phyloP scores from a whole-genome alignment of 2,888 invertebrate genomes.

The Diarsia mendica region DNA sequence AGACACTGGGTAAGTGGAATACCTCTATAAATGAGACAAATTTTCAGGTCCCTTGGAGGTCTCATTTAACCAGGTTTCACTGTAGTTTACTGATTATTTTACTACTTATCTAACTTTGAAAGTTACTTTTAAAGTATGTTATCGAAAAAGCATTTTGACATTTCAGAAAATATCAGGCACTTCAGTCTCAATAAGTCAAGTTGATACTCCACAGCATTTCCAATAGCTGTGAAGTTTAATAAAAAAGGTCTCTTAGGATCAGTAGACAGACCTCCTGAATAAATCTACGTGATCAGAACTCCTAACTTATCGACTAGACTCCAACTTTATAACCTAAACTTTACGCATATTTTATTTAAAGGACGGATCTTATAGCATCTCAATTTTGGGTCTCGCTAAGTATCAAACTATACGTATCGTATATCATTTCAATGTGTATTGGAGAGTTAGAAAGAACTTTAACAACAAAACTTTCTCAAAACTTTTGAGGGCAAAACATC shows the following conservation, averaged over 20 bases:
- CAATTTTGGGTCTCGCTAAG: background rate
- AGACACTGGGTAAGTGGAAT: too few species aligned
- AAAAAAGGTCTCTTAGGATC: conserved; percentile 8
- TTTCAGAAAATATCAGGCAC: background rate
- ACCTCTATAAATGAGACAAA: too few species aligned
- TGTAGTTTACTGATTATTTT: too few species aligned
- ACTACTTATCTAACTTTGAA: background rate
- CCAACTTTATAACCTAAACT: conserved; percentile 33
- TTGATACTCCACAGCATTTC: background rate
- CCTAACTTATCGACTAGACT: conserved; percentile 37
- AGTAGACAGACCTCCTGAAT: conserved; percentile 7
- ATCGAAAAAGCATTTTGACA: background rate
- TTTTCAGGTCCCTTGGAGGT: too few species aligned
- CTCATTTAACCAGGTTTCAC: too few species aligned
- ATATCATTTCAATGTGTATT: too few species aligned
- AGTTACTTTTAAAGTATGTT: background rate
- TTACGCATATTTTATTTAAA: conserved; percentile 26
- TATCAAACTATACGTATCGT: background rate
- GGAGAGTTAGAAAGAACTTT: background rate
- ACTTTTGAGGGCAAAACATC: background rate
- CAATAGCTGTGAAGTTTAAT: conserved; percentile 16
- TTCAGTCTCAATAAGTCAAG: background rate
- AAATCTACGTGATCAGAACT: conserved; percentile 13
- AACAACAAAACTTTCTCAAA: background rate
- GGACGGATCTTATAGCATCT: background rate